Conservation (phyloP, 2,113 vertebrate genomes). For the Accipiter cooperii region DNA sequence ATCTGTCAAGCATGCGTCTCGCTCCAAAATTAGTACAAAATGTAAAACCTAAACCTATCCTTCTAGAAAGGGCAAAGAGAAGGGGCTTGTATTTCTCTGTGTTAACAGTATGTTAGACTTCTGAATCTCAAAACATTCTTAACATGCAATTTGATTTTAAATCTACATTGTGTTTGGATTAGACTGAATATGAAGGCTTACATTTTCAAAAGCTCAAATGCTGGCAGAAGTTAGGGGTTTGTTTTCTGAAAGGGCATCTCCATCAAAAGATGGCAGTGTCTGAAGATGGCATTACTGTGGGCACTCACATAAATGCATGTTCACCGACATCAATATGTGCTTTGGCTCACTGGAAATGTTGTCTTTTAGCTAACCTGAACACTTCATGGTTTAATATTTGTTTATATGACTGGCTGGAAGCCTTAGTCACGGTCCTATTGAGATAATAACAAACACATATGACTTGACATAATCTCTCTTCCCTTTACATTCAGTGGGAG, state of each 20-base stretch:
- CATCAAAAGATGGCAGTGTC: neutral
- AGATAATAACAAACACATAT: neutral
- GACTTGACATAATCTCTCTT: neutral
- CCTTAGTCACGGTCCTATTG: neutral
- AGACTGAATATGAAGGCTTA: neutral
- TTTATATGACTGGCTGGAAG: neutral
- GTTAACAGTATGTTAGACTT: neutral
- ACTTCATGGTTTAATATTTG: neutral
- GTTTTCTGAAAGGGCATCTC: neutral
- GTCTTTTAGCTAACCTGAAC: neutral
- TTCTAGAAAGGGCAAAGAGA: neutral
- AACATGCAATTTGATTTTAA: neutral
- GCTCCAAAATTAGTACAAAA: neutral
- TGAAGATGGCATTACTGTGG: neutral
- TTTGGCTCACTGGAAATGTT: neutral
- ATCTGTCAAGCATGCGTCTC: neutral
- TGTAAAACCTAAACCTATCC: neutral
- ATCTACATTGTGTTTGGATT: neutral
- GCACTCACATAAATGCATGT: neutral
- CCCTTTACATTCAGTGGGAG: neutral
- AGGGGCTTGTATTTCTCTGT: neutral
- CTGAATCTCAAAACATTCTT: neutral
- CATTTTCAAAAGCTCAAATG: neutral
- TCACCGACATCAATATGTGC: neutral
- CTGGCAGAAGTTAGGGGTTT: neutral